Percentiles rank a stretch among this genome's conserved stretches.
Evolutionary conservation across 2,888 invertebrate species (phyloP).

Genomic region (Aethes cnicana): DNA sequence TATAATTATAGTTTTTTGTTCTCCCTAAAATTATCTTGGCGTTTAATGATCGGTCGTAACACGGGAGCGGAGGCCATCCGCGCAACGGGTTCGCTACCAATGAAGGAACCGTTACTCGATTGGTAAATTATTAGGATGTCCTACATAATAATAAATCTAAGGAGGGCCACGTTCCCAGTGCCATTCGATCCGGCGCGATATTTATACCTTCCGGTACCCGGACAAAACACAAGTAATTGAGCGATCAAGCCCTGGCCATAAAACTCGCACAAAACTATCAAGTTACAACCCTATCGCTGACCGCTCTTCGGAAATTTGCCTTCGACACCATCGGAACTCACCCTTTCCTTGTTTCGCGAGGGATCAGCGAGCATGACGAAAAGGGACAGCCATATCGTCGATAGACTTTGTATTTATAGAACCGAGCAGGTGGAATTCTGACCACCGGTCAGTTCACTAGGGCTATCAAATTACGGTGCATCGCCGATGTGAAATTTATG

Average conservation of each 20-base stretch:
- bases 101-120: slow-evolving; percentile 26
- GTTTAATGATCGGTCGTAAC: not conserved
- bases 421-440: slow-evolving; percentile 66
- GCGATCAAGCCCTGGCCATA: slow-evolving; percentile 68
- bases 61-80: not conserved
- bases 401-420: slow-evolving; percentile 38
- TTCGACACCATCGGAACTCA: slow-evolving; percentile 39
- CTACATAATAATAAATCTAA: slow-evolving; percentile 25
- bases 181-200: slow-evolving; percentile 43
- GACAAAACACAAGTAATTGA: slow-evolving; percentile 74
- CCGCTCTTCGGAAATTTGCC: slow-evolving; percentile 50
- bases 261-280: slow-evolving; percentile 66
- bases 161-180: slow-evolving; percentile 22
- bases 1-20: slow-evolving; percentile 1
- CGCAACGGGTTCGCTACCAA: slow-evolving; percentile 10
- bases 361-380: slow-evolving; percentile 22
- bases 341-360: slow-evolving; percentile 40
- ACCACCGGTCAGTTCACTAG: slow-evolving; percentile 66
- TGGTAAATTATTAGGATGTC: slow-evolving; percentile 25
- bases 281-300: slow-evolving; percentile 63
- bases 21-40: slow-evolving; percentile 5
- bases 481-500: slow-evolving; percentile 67
- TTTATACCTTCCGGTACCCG: slow-evolving; percentile 72
- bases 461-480: slow-evolving; percentile 66
- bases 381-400: slow-evolving; percentile 44